Conservation (phyloP, 2,113 vertebrate species). For the Ifrita kowaldi region DNA sequence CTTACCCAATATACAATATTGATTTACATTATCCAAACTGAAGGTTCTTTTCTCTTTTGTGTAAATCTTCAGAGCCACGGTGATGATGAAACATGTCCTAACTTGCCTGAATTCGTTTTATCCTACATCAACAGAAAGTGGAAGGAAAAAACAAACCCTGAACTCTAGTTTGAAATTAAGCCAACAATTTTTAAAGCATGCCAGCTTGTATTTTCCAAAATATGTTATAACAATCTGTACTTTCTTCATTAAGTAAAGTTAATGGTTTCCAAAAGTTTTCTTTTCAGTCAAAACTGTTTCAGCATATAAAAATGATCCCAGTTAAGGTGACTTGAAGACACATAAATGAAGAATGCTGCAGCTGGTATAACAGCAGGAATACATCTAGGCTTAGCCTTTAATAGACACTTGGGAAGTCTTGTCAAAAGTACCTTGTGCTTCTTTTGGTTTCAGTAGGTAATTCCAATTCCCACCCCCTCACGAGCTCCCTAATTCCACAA, state of each 20-base stretch:
- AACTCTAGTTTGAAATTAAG: not conserved
- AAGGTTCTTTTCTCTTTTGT: not conserved
- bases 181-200: slow-evolving; percentile 10
- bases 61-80: not conserved
- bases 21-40: not conserved
- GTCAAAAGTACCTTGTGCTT: not conserved
- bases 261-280: slow-evolving; percentile 49
- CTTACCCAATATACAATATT: not conserved
- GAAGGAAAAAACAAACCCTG: not conserved
- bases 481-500: not conserved
- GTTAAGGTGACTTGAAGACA: not conserved
- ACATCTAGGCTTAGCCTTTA: not conserved
- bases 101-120: not conserved
- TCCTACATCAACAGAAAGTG: not conserved
- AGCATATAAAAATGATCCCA: not conserved
- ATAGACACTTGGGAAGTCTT: not conserved
- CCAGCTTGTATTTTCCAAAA: slow-evolving; percentile 32
- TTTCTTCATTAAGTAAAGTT: slow-evolving; percentile 31
- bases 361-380: not conserved
- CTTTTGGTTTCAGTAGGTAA: not conserved
- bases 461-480: not conserved
- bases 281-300: not conserved
- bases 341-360: not conserved
- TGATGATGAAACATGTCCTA: not conserved
- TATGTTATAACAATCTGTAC: not conserved